Evolutionary conservation across 2,888 invertebrate species (phyloP).

Genomic region (Lampropteryx suffumata): DNA sequence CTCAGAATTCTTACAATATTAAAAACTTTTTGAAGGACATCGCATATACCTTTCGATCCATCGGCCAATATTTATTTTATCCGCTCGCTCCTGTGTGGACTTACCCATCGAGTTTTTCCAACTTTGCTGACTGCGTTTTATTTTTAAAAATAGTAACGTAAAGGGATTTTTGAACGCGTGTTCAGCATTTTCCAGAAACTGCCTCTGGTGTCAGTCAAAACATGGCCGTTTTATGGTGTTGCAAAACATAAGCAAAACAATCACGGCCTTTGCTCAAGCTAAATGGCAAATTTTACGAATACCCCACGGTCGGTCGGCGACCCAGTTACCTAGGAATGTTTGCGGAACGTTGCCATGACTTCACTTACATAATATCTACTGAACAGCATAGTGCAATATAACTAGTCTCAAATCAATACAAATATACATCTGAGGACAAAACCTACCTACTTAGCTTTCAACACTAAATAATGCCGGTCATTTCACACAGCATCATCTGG

Average conservation of each 20-base stretch:
- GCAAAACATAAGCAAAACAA: conserved; percentile 19
- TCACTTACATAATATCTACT: conserved; percentile 15
- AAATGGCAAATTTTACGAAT: conserved; percentile 47
- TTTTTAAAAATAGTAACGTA: neutral
- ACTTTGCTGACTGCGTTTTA: conserved; percentile 1
- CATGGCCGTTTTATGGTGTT: too few species aligned
- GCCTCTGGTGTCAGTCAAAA: too few species aligned
- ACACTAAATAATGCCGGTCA: too few species aligned
- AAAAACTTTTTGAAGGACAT: neutral
- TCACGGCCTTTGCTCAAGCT: conserved; percentile 15
- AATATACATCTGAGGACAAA: too few species aligned
- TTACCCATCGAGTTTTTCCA: conserved; percentile 22
- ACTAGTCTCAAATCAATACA: too few species aligned
- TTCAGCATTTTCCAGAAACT: too few species aligned
- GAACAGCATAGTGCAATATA: conserved; percentile 7
- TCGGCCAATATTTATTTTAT: conserved; percentile 23
- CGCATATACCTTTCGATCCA: conserved; percentile 1
- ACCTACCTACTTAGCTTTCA: too few species aligned
- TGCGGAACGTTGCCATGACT: conserved; percentile 63
- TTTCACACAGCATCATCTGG: too few species aligned
- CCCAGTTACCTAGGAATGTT: conserved; percentile 64
- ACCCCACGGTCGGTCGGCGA: conserved; percentile 41
- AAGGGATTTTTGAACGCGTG: neutral
- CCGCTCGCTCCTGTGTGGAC: conserved; percentile 20
- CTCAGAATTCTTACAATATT: too few species aligned